Percentiles rank a stretch among this genome's conserved stretches.
Evolutionary conservation across 2,888 invertebrate species (phyloP).

Genomic region (Hoplodrina ambigua): DNA sequence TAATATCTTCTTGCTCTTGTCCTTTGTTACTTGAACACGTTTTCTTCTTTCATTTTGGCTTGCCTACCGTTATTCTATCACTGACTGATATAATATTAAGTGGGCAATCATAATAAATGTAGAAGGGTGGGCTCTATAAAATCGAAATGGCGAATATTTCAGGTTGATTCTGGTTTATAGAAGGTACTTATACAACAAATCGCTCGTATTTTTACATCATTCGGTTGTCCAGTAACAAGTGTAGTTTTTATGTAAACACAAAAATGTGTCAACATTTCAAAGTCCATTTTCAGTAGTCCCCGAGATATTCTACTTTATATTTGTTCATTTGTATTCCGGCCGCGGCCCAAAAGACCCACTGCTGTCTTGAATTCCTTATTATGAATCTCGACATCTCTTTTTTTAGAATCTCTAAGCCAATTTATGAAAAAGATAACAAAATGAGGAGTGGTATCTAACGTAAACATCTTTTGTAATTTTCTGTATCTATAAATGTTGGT

Average conservation of each 20-base stretch:
- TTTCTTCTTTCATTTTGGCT: too few species aligned
- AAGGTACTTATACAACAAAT: slow-evolving; percentile 3
- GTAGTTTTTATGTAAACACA: slow-evolving; percentile 40
- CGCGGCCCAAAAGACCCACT: slow-evolving; percentile 68
- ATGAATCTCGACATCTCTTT: slow-evolving; percentile 72
- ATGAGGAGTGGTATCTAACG: slow-evolving; percentile 36
- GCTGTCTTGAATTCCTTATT: slow-evolving; percentile 80
- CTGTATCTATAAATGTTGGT: not conserved
- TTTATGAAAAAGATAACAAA: slow-evolving; percentile 48
- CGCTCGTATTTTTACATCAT: slow-evolving; percentile 17
- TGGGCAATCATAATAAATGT: too few species aligned
- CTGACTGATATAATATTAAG: too few species aligned
- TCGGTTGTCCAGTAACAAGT: slow-evolving; percentile 27
- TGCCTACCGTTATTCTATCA: too few species aligned
- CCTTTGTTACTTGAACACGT: too few species aligned
- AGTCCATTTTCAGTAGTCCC: slow-evolving; percentile 75
- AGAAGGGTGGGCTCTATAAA: too few species aligned
- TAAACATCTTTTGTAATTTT: slow-evolving; percentile 36
- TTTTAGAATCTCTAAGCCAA: slow-evolving; percentile 56
- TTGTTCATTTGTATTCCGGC: slow-evolving; percentile 81
- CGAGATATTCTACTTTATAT: slow-evolving; percentile 76
- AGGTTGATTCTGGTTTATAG: not conserved
- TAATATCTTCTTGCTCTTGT: too few species aligned
- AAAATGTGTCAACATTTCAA: slow-evolving; percentile 73
- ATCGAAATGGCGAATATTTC: not conserved